Conservation (phyloP, 2,797 vertebrate species). For the Pseudomugil gertrudae region DNA sequence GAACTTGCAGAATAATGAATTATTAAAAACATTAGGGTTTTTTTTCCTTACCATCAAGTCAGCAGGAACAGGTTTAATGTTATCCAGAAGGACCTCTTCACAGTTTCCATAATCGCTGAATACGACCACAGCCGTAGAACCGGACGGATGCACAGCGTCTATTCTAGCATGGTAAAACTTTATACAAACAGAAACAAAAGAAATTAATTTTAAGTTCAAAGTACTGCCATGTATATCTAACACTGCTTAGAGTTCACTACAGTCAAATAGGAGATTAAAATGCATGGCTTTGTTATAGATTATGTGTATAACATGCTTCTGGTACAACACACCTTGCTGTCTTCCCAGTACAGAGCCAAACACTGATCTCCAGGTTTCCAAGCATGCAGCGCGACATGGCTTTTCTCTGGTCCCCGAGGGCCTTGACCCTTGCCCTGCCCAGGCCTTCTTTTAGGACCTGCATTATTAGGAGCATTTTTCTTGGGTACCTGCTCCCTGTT, state of each 20-base stretch:
- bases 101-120: constrained; percentile 99
- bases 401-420: constrained; percentile 78
- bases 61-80: constrained; percentile 90
- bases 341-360: constrained; percentile 98
- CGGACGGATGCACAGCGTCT: constrained; percentile 96
- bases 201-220: constrained; percentile 24
- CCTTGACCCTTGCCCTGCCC: constrained; percentile 85
- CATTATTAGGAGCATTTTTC: constrained; percentile 84
- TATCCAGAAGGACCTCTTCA: constrained; percentile 96
- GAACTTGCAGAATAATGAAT: constrained; percentile 2
- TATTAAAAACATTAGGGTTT: background rate
- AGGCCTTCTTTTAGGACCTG: constrained; percentile 87
- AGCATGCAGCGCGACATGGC: constrained; percentile 50
- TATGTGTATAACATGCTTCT: background rate
- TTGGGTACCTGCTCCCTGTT: constrained; percentile 78
- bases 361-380: constrained; percentile 97
- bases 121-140: constrained; percentile 95
- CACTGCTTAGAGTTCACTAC: background rate
- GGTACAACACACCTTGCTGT: constrained; percentile 89
- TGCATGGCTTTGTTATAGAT: no score
- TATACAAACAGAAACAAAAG: constrained; percentile 13
- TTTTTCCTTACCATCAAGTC: constrained; percentile 88
- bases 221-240: background rate
- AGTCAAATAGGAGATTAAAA: background rate
- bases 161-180: constrained; percentile 97